These are phyloP conservation scores for Strix uralensis DNA, from an alignment of 2,113 vertebrate species.

Conservation along the genomic window DNA sequence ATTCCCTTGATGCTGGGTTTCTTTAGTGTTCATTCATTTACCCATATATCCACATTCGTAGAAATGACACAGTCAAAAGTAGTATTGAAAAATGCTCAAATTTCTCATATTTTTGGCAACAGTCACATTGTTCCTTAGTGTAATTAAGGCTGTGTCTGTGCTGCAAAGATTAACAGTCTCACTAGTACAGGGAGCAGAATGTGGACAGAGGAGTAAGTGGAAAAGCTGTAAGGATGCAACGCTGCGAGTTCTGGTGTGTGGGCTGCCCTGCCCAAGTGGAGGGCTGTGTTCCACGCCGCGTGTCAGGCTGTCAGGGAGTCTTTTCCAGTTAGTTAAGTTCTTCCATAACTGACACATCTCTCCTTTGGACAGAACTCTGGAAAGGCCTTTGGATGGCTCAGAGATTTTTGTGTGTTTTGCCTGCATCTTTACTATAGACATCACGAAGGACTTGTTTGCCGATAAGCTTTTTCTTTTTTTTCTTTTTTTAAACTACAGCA, in stretches of 20 bases:
- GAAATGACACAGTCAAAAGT: not conserved
- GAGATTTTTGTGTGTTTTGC: not conserved
- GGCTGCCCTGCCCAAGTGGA: not conserved
- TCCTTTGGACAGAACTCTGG: not conserved
- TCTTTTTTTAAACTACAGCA: not conserved
- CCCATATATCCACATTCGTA: not conserved
- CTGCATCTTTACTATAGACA: not conserved
- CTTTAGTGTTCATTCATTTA: not conserved
- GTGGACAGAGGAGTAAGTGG: not conserved
- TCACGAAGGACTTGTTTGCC: not conserved
- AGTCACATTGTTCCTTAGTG: not conserved
- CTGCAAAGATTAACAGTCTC: not conserved
- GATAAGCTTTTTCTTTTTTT: not conserved
- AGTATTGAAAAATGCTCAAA: not conserved
- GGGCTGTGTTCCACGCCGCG: accelerated
- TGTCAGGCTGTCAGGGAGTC: accelerated
- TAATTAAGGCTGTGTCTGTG: not conserved
- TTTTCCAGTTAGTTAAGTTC: not conserved
- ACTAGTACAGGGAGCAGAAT: not conserved
- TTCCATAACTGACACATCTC: not conserved
- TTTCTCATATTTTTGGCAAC: not conserved
- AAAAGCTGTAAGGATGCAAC: not conserved
- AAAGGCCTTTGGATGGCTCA: not conserved
- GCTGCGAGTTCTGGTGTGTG: accelerated
- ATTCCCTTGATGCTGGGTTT: not conserved